These are phyloP conservation scores for Diachasmimorpha longicaudata DNA, from an alignment of 1,140 invertebrate species.

Conservation along the genomic window DNA sequence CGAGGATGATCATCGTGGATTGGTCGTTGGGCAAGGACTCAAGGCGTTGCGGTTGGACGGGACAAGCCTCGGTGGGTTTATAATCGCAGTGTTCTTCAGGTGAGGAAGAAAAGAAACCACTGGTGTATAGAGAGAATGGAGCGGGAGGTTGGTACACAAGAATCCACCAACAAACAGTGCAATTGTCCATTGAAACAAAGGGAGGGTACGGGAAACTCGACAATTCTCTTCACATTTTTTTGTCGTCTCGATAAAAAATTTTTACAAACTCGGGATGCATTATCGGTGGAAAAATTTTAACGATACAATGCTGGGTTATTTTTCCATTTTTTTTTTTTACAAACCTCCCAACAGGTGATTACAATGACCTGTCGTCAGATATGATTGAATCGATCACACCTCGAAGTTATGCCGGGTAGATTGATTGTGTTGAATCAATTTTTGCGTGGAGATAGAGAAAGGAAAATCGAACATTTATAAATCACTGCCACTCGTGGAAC, in stretches of 20 bases:
- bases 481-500: background rate
- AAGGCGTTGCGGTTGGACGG: slow-evolving; percentile 50
- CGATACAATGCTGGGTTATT: no score
- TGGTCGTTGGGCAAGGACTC: slow-evolving; percentile 45
- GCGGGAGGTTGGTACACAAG: background rate
- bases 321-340: background rate
- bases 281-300: background rate
- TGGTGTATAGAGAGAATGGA: background rate
- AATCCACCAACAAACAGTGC: background rate
- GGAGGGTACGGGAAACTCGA: background rate
- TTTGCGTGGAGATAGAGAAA: background rate
- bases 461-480: background rate
- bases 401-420: background rate
- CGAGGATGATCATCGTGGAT: slow-evolving; percentile 54
- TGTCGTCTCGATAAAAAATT: background rate
- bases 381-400: background rate
- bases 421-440: background rate
- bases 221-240: background rate
- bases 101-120: slow-evolving; percentile 41
- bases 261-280: background rate
- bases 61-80: slow-evolving; percentile 19
- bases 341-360: background rate
- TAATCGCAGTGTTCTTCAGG: background rate
- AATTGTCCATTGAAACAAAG: background rate
- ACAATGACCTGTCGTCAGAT: background rate